A percentile compares a stretch with the other conserved stretches of the same genome.
Evolutionary conservation across 2,113 vertebrate genomes (phyloP).

Genomic region (Barbus barbus): DNA sequence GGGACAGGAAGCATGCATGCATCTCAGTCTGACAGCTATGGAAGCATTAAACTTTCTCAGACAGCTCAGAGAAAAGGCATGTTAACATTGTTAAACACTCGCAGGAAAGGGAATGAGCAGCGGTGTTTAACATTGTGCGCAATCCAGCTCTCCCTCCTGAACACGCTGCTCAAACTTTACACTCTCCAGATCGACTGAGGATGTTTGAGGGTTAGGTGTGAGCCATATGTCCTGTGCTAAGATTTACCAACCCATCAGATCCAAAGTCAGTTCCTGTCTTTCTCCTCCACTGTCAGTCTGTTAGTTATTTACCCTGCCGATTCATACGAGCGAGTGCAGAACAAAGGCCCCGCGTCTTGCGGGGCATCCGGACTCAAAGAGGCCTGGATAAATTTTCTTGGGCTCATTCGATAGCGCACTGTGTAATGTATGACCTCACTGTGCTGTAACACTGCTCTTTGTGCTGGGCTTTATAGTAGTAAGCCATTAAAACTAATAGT

Average conservation of each 20-base stretch:
- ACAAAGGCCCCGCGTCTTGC: conserved; percentile 15
- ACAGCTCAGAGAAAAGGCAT: not conserved
- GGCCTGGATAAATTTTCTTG: conserved; percentile 23
- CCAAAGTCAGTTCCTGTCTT: not conserved
- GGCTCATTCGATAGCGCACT: not conserved
- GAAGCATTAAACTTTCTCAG: not conserved
- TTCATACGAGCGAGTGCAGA: not conserved
- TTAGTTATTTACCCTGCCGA: not conserved
- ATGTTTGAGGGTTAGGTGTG: conserved; percentile 7
- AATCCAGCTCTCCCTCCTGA: not conserved
- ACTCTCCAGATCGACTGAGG: not conserved
- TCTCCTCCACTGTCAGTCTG: not conserved
- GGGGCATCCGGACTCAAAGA: not conserved
- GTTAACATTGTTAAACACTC: not conserved
- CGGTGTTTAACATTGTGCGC: not conserved
- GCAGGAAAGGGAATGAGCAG: not conserved
- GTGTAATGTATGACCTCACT: conserved; percentile 51
- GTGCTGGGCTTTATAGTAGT: conserved; percentile 61
- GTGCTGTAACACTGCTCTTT: conserved; percentile 43
- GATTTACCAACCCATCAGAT: conserved; percentile 13
- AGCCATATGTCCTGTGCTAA: conserved; percentile 1
- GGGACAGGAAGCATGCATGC: not conserved
- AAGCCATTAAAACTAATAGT: conserved; percentile 65
- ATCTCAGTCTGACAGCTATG: not conserved
- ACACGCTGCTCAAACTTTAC: conserved; percentile 15